phyloP scores from a whole-genome alignment of 2,888 invertebrate genomes.

The Diogma glabrata region DNA sequence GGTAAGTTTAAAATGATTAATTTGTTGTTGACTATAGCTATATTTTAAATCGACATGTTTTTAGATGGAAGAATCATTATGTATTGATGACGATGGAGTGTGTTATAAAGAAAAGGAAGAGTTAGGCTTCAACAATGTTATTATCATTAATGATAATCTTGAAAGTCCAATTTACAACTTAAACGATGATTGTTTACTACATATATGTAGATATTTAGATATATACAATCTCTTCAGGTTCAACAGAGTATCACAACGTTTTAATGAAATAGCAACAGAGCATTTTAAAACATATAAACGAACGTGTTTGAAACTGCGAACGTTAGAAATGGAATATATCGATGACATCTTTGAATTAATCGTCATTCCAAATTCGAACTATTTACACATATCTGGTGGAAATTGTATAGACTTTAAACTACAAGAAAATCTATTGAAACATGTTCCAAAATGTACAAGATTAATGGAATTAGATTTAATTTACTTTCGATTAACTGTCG shows the following conservation, averaged over 20 bases:
- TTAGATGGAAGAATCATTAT: too few species aligned
- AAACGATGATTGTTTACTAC: slow-evolving; percentile 1
- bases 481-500: background rate
- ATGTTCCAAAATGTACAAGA: background rate
- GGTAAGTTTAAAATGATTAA: too few species aligned
- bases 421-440: background rate
- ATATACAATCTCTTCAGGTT: slow-evolving; percentile 4
- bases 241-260: background rate
- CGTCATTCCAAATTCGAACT: background rate
- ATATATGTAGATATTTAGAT: background rate
- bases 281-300: background rate
- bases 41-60: too few species aligned
- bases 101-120: too few species aligned
- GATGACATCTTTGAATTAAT: slow-evolving; percentile 3
- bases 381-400: slow-evolving; percentile 3
- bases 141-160: too few species aligned
- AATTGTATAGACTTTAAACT: background rate
- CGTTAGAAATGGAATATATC: background rate
- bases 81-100: too few species aligned
- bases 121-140: too few species aligned
- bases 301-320: background rate
- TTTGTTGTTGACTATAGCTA: too few species aligned
- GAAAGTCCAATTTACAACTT: slow-evolving; percentile 2
- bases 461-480: background rate
- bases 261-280: background rate